phyloP scores from a whole-genome alignment of 2,888 invertebrate genomes.

The Dinocampus coccinellae region DNA sequence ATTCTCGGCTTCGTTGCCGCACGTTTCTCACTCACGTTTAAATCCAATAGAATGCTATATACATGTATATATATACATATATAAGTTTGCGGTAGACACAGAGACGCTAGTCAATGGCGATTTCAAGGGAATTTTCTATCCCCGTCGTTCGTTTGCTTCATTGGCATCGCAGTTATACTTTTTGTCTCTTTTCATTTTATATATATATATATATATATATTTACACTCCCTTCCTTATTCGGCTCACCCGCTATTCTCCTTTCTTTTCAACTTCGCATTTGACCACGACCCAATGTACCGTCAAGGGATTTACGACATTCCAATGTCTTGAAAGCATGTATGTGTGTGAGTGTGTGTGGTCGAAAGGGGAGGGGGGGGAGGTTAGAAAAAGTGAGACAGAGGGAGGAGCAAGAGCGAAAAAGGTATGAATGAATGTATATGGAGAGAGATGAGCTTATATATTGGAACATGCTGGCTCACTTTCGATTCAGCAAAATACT shows the following conservation, averaged over 20 bases:
- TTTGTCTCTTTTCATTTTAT: conserved; percentile 23
- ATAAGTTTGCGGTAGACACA: conserved; percentile 1
- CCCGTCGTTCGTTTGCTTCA: conserved; percentile 27
- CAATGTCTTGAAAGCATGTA: conserved; percentile 53
- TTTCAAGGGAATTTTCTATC: conserved; percentile 40
- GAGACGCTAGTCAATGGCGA: conserved; percentile 24
- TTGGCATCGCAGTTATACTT: not conserved
- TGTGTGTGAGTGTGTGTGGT: too few relatives aligned
- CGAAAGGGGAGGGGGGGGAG: too few relatives aligned
- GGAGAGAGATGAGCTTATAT: not conserved
- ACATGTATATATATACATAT: not conserved
- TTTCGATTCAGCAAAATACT: conserved; percentile 31
- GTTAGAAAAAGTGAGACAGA: too few relatives aligned
- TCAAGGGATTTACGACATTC: conserved; percentile 58
- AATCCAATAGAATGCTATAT: not conserved
- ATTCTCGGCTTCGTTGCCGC: conserved; percentile 35
- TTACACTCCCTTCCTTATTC: not conserved
- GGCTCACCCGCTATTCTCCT: not conserved
- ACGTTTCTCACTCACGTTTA: conserved; percentile 6
- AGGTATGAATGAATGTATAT: conserved; percentile 39
- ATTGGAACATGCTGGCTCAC: conserved; percentile 21
- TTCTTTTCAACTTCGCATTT: conserved; percentile 2
- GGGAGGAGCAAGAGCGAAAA: too few relatives aligned
- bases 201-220: not conserved
- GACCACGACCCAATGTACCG: conserved; percentile 3